Evolutionary conservation across 2,888 invertebrate genomes (phyloP).

Genomic region (Hypercompe scribonia): DNA sequence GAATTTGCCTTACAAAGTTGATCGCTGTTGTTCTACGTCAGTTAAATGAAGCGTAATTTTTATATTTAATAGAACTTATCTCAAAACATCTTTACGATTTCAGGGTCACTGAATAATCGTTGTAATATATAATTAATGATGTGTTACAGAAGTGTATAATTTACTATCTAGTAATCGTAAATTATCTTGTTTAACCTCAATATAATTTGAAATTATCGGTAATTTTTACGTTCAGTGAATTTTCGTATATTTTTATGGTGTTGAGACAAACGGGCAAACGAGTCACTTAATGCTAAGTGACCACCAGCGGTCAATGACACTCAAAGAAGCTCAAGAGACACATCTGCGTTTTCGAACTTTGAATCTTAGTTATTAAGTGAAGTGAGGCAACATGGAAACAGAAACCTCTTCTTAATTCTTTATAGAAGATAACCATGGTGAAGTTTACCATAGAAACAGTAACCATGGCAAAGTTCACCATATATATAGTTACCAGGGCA

Average conservation of each 20-base stretch:
- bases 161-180: background rate
- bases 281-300: background rate
- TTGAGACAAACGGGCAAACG: background rate
- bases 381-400: no score
- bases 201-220: background rate
- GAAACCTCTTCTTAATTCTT: background rate
- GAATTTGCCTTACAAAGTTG: background rate
- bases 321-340: background rate
- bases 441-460: background rate
- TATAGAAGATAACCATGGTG: background rate
- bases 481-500: background rate
- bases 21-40: background rate
- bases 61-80: conserved; percentile 4
- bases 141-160: background rate
- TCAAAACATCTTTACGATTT: background rate
- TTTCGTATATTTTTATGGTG: background rate
- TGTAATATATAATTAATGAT: background rate
- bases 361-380: no score
- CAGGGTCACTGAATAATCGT: conserved; percentile 7
- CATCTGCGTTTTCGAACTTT: background rate
- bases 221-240: background rate
- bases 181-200: background rate
- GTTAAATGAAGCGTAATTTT: background rate
- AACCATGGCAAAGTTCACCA: background rate
- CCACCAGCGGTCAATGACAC: no score